phyloP scores from a whole-genome alignment of 2,797 vertebrate genomes.

The Rhadinocentrus ornatus region DNA sequence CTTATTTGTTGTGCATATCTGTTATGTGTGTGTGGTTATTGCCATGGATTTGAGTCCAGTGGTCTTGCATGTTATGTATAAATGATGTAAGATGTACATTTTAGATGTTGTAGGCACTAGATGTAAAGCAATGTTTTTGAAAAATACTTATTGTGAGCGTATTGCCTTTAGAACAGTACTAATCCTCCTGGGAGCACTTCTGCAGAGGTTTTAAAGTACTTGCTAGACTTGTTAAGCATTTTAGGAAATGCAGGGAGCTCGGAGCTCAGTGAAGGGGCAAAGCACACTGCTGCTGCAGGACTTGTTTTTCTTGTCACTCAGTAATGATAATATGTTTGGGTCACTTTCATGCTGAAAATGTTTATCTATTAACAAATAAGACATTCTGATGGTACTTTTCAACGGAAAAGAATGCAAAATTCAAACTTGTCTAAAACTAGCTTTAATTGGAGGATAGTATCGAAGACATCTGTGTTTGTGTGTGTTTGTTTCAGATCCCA shows the following conservation, averaged over 20 bases:
- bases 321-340: neutral
- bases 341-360: neutral
- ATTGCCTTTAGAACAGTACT: neutral
- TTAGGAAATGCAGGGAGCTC: neutral
- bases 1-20: neutral
- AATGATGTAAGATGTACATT: neutral
- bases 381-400: neutral
- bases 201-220: neutral
- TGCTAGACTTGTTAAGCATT: neutral
- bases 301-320: neutral
- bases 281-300: neutral
- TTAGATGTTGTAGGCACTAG: neutral
- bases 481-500: slow-evolving; percentile 86
- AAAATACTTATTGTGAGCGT: neutral
- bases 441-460: slow-evolving; percentile 4
- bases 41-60: neutral
- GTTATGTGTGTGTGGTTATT: neutral
- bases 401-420: neutral
- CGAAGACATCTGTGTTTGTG: slow-evolving; percentile 2
- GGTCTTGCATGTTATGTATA: neutral
- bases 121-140: neutral
- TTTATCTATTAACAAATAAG: neutral
- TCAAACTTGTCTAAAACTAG: neutral
- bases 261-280: neutral
- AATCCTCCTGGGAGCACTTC: neutral